Evolutionary conservation across 2,888 invertebrate species (phyloP).

Genomic region (Folsomia candida): DNA sequence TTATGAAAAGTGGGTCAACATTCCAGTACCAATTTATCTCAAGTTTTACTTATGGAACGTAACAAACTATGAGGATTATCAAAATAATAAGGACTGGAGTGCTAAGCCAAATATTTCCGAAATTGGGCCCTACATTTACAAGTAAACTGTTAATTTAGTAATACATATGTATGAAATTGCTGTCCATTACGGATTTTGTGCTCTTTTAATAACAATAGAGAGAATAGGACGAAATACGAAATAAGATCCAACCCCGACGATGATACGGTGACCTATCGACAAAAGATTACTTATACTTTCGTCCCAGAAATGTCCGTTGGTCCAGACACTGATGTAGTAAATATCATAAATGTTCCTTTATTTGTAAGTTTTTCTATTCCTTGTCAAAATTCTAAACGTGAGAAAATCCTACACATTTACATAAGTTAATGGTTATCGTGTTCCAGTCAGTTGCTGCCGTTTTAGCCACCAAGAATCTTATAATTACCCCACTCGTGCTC

Average conservation of each 20-base stretch:
- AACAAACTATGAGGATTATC: conserved; percentile 14
- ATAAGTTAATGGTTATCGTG: no score
- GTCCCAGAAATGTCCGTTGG: conserved; percentile 22
- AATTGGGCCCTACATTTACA: conserved; percentile 40
- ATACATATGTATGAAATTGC: neutral
- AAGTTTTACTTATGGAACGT: conserved; percentile 29
- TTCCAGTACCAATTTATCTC: conserved; percentile 35
- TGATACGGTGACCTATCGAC: conserved; percentile 37
- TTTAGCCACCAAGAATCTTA: neutral
- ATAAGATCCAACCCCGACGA: conserved; percentile 22
- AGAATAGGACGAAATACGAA: conserved; percentile 38
- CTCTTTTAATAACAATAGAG: conserved; percentile 28
- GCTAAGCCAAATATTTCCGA: conserved; percentile 11
- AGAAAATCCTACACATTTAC: no score
- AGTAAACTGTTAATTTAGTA: conserved; percentile 12
- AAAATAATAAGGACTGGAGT: neutral
- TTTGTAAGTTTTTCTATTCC: conserved; percentile 25
- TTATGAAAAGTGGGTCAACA: conserved; percentile 41
- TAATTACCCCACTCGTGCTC: neutral
- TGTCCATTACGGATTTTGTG: neutral
- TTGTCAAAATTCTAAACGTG: neutral
- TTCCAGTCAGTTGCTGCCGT: conserved; percentile 30
- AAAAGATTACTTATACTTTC: conserved; percentile 35
- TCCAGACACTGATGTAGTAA: conserved; percentile 26
- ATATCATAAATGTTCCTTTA: conserved; percentile 39